These are phyloP conservation scores for Heliconius sara DNA, from an alignment of 2,888 invertebrate species.

Conservation along the genomic window DNA sequence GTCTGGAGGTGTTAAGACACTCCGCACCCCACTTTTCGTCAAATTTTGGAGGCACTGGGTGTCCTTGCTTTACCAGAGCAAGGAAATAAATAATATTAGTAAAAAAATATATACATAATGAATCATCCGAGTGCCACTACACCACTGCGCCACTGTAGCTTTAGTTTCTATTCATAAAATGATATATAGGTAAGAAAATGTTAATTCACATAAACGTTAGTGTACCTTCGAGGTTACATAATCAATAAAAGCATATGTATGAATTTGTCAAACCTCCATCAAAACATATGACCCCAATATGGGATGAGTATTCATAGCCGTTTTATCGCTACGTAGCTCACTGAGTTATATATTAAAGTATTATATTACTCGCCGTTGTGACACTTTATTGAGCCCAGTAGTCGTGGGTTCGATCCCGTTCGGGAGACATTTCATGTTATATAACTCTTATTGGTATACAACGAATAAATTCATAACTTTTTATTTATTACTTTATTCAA, in stretches of 20 bases:
- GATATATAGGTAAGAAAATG: background rate
- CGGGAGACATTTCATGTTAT: background rate
- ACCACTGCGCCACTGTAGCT: background rate
- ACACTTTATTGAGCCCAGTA: background rate
- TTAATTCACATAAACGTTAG: background rate
- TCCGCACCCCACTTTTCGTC: background rate
- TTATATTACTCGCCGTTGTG: background rate
- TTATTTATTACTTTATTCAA: too few species aligned
- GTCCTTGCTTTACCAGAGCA: too few species aligned
- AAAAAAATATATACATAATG: too few species aligned
- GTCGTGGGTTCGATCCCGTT: background rate
- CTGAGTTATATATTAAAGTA: background rate
- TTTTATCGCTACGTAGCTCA: background rate
- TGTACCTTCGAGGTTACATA: slow-evolving; percentile 6
- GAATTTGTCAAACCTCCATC: slow-evolving; percentile 41
- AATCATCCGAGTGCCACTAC: too few species aligned
- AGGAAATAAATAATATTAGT: too few species aligned
- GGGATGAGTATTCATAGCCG: slow-evolving; percentile 5
- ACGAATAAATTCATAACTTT: too few species aligned
- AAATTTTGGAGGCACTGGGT: too few species aligned
- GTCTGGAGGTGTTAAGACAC: background rate
- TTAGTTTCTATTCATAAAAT: background rate
- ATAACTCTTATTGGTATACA: too few species aligned
- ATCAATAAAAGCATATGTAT: slow-evolving; percentile 28
- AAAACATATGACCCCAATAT: slow-evolving; percentile 10